Conservation (phyloP, 2,888 invertebrate genomes). For the Metopia argyrocephala region DNA sequence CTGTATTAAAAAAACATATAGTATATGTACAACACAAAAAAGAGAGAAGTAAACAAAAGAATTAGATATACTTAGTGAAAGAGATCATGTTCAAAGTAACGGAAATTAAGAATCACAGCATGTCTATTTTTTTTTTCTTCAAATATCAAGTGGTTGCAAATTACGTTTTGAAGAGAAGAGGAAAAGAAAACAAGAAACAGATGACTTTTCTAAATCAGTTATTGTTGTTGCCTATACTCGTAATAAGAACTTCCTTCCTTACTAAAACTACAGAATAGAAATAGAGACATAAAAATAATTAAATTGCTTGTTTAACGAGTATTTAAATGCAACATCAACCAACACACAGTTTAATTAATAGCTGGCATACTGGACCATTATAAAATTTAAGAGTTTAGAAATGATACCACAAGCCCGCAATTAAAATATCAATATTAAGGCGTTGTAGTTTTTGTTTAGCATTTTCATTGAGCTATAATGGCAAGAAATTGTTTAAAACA, state of each 20-base stretch:
- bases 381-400: no score
- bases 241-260: conserved; percentile 45
- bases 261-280: conserved; percentile 8
- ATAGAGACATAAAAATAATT: background rate
- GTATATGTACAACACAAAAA: background rate
- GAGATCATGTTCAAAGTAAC: conserved; percentile 59
- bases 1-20: background rate
- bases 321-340: no score
- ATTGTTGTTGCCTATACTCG: background rate
- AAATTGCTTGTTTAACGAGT: background rate
- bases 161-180: conserved; percentile 39
- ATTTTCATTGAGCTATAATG: no score
- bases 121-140: conserved; percentile 50
- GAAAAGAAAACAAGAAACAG: background rate
- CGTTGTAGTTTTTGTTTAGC: no score
- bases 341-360: background rate
- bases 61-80: conserved; percentile 5
- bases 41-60: background rate
- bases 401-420: no score
- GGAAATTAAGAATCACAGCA: conserved; percentile 61
- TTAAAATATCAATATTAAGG: no score
- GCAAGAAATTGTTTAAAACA: no score
- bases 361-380: background rate
- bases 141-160: conserved; percentile 37
- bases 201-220: background rate